phyloP scores from a whole-genome alignment of 2,888 invertebrate genomes.

The Mayetiola destructor region DNA sequence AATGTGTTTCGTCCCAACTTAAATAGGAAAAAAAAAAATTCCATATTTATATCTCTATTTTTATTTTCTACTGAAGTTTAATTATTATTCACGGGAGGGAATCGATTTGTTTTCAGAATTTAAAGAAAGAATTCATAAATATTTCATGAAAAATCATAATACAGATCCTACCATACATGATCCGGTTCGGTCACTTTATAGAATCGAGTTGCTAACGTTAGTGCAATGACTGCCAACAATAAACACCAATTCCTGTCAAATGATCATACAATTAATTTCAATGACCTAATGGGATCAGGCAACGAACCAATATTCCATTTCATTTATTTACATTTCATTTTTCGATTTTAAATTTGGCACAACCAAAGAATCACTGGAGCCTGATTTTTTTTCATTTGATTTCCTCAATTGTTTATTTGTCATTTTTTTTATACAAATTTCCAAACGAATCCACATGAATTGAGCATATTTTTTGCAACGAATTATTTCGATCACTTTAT shows the following conservation, averaged over 20 bases:
- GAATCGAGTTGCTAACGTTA: slow-evolving; percentile 64
- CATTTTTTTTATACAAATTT: background rate
- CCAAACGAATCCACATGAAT: too few relatives aligned
- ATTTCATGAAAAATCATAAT: slow-evolving; percentile 23
- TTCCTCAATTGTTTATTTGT: background rate
- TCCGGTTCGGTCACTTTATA: slow-evolving; percentile 83
- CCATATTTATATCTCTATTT: background rate
- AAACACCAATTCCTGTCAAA: slow-evolving; percentile 6
- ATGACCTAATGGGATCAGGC: background rate
- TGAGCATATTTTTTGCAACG: too few relatives aligned
- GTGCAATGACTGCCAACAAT: slow-evolving; percentile 54
- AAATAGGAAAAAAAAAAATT: background rate
- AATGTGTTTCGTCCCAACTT: slow-evolving; percentile 97
- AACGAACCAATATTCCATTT: background rate
- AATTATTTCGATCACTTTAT: too few relatives aligned
- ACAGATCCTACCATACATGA: slow-evolving; percentile 71
- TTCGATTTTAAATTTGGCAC: background rate
- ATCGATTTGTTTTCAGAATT: background rate
- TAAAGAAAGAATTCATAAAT: background rate
- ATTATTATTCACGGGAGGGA: background rate
- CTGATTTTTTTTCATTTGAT: background rate
- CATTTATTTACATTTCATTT: background rate
- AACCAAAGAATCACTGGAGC: background rate
- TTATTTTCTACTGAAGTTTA: background rate
- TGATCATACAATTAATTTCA: background rate